These are phyloP conservation scores for Hybognathus amarus DNA, from an alignment of 2,797 vertebrate species.

Conservation along the genomic window DNA sequence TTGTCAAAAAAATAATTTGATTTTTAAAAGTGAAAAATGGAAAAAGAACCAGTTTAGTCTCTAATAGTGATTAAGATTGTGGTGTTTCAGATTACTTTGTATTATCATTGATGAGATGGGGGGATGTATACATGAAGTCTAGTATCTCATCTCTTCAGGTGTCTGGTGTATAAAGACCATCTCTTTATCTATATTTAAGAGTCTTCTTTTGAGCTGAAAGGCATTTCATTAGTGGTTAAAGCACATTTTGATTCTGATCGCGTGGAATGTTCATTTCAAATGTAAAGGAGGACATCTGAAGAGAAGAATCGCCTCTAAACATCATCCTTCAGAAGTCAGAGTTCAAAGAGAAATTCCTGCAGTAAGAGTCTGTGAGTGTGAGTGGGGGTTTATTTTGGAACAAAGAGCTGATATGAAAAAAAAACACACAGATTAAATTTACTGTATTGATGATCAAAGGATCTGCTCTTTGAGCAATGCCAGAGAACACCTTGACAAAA, in stretches of 20 bases:
- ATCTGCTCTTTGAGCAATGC: slow-evolving; percentile 7
- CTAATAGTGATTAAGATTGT: neutral
- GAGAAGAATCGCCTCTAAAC: neutral
- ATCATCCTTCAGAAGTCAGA: neutral
- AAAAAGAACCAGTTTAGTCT: neutral
- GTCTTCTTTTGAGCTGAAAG: slow-evolving; percentile 18
- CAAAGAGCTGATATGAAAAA: slow-evolving; percentile 5
- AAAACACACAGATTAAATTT: slow-evolving; percentile 6
- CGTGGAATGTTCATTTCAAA: slow-evolving; percentile 1
- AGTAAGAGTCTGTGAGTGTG: neutral
- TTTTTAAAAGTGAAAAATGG: neutral
- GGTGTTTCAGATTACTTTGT: neutral
- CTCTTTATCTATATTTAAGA: neutral
- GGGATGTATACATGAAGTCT: neutral
- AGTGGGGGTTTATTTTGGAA: neutral
- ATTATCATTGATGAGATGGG: neutral
- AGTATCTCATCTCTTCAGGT: slow-evolving; percentile 18
- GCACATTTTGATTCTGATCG: neutral
- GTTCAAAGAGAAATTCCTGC: slow-evolving; percentile 28
- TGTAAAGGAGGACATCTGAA: neutral
- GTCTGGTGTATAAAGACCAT: neutral
- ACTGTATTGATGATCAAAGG: slow-evolving; percentile 23
- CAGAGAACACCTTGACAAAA: slow-evolving; percentile 25
- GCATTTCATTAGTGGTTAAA: neutral
- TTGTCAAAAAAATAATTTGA: accelerated